phyloP scores from a whole-genome alignment of 2,888 invertebrate genomes.

The Drosophila diplacantha region DNA sequence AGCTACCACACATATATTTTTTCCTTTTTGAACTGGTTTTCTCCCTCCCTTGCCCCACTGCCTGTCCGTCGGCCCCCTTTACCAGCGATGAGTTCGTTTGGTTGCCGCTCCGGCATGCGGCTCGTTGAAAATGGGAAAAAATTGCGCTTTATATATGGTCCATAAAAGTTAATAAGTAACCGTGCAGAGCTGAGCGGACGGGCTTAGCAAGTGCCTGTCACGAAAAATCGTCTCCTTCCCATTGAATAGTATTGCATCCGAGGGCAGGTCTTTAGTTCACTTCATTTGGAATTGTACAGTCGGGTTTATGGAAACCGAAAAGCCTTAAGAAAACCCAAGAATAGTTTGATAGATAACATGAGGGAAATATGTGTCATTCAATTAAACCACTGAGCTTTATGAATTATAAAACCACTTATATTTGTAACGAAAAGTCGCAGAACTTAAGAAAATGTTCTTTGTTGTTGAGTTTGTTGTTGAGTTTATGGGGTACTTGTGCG shows the following conservation, averaged over 20 bases:
- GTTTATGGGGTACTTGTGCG: not conserved
- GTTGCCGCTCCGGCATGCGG: constrained; percentile 6
- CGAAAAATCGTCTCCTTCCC: not conserved
- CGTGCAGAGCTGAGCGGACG: constrained; percentile 1
- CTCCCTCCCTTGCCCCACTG: not conserved
- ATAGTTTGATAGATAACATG: too few relatives aligned
- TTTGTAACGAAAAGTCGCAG: too few relatives aligned
- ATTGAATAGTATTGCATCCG: constrained; percentile 11
- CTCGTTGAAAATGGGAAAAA: constrained; percentile 26
- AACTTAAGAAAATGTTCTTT: too few relatives aligned
- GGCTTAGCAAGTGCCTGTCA: constrained; percentile 33
- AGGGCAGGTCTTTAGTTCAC: constrained; percentile 1
- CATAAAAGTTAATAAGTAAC: constrained; percentile 37
- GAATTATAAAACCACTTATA: too few relatives aligned
- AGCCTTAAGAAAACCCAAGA: not conserved
- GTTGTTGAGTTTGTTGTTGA: not conserved
- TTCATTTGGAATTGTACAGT: not conserved
- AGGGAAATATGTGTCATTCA: too few relatives aligned
- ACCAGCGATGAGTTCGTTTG: constrained; percentile 15
- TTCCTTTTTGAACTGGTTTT: constrained; percentile 24
- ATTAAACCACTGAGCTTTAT: too few relatives aligned
- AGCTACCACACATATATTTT: not conserved
- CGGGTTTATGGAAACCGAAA: not conserved
- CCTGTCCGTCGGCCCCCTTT: not conserved
- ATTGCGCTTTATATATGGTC: constrained; percentile 29